phyloP scores from a whole-genome alignment of 2,113 vertebrate species.

The Chrysemys picta region DNA sequence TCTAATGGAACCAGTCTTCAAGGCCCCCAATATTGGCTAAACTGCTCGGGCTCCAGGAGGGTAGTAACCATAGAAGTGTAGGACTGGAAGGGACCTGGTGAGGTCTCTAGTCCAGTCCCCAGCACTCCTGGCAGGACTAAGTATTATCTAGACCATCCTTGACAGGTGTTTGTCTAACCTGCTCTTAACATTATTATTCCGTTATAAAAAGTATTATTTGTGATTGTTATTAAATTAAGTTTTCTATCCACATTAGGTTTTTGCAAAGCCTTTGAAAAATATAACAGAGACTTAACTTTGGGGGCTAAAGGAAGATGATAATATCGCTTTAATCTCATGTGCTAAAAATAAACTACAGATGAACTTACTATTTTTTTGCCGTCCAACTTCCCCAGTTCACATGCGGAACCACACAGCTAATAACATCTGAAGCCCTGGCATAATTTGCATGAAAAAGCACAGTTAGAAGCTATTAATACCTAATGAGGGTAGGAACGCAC shows the following conservation, averaged over 20 bases:
- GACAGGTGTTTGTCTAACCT: no score
- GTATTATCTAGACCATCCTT: no score
- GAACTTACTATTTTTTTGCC: background rate
- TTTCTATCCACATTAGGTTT: background rate
- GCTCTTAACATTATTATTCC: background rate
- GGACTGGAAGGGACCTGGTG: no score
- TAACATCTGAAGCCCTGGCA: background rate
- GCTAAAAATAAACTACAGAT: conserved; percentile 24
- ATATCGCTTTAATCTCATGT: background rate
- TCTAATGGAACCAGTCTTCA: background rate
- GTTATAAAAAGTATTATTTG: background rate
- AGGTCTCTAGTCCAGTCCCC: no score
- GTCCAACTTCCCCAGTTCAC: background rate
- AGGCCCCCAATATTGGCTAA: background rate
- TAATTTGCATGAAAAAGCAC: background rate
- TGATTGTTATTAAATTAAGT: background rate
- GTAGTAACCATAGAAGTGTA: no score
- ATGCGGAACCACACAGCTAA: background rate
- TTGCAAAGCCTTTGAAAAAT: background rate
- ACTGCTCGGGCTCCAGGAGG: background rate
- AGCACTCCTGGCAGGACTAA: no score
- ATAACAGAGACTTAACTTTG: background rate
- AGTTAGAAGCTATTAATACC: background rate
- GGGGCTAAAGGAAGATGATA: background rate
- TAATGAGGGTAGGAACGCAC: background rate